Conservation (phyloP, 2,888 invertebrate genomes). For the Portevinia maculata region DNA sequence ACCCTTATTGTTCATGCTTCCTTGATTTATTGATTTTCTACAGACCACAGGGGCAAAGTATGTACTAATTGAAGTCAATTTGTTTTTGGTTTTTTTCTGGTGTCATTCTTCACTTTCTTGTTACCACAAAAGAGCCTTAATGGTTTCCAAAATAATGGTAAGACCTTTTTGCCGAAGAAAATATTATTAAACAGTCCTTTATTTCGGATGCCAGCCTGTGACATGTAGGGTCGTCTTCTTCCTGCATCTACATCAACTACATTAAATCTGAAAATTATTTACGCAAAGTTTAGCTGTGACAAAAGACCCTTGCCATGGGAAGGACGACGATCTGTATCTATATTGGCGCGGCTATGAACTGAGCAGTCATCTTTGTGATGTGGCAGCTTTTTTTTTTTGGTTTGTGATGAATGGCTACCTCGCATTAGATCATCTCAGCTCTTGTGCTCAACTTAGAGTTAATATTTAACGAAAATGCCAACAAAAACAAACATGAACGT, state of each 20-base stretch:
- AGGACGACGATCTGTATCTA: slow-evolving; percentile 17
- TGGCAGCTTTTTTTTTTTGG: background rate
- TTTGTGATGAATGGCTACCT: slow-evolving; percentile 16
- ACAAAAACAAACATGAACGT: slow-evolving; percentile 2
- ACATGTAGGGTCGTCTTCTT: too few relatives aligned
- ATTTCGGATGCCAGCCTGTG: slow-evolving; percentile 17
- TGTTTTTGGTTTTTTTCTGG: slow-evolving; percentile 5
- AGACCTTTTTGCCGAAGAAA: background rate
- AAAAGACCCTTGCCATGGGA: slow-evolving; percentile 11
- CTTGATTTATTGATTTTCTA: background rate
- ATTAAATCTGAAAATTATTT: slow-evolving; percentile 29
- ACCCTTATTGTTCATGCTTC: background rate
- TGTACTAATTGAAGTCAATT: slow-evolving; percentile 39
- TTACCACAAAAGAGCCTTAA: slow-evolving; percentile 3
- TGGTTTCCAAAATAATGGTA: background rate
- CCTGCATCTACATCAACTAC: too few relatives aligned
- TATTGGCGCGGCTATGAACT: background rate
- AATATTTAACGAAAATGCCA: slow-evolving; percentile 23
- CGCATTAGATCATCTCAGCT: background rate
- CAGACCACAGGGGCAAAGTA: background rate
- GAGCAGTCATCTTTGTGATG: slow-evolving; percentile 12
- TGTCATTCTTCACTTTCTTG: slow-evolving; percentile 18
- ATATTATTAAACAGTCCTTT: background rate
- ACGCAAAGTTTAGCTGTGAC: slow-evolving; percentile 23
- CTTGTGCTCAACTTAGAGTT: slow-evolving; percentile 36